Evolutionary conservation across 2,797 vertebrate species (phyloP).

Genomic region (Arctocebus calabarensis): DNA sequence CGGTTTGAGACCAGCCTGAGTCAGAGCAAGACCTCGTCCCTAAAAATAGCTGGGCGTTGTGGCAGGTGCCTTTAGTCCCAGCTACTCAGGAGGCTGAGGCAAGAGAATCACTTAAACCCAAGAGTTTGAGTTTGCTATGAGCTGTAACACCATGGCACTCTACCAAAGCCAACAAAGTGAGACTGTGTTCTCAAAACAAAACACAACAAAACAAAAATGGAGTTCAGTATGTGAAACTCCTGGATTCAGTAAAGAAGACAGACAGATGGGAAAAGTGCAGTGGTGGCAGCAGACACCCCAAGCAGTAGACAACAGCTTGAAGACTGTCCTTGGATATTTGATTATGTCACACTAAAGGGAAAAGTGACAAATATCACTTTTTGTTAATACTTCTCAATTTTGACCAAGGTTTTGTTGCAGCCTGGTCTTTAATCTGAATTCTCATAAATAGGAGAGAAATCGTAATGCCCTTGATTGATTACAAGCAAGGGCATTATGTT

Average conservation of each 20-base stretch:
- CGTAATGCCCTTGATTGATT: neutral
- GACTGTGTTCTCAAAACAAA: too few relatives aligned
- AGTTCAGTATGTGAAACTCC: neutral
- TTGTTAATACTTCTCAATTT: conserved; percentile 33
- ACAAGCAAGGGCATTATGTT: conserved; percentile 12
- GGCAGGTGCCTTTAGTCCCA: too few relatives aligned
- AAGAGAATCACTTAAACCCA: too few relatives aligned
- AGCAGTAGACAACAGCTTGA: neutral
- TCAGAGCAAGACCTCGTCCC: too few relatives aligned
- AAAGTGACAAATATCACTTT: conserved; percentile 14
- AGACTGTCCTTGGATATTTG: conserved; percentile 49
- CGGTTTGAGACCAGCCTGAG: too few relatives aligned
- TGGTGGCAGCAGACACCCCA: accelerated
- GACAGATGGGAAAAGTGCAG: neutral
- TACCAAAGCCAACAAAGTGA: too few relatives aligned
- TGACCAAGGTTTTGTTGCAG: conserved; percentile 27
- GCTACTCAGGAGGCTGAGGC: too few relatives aligned
- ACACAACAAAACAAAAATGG: neutral
- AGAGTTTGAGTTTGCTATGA: too few relatives aligned
- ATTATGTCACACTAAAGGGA: neutral
- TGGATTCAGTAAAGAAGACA: neutral
- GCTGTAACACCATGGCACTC: too few relatives aligned
- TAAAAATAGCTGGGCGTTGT: too few relatives aligned
- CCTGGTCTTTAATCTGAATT: conserved; percentile 54
- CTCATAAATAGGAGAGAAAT: conserved; percentile 1